Percentiles rank a stretch among this genome's conserved stretches.
Conservation (phyloP, 2,888 invertebrate genomes). For the Agapostemon virescens region DNA sequence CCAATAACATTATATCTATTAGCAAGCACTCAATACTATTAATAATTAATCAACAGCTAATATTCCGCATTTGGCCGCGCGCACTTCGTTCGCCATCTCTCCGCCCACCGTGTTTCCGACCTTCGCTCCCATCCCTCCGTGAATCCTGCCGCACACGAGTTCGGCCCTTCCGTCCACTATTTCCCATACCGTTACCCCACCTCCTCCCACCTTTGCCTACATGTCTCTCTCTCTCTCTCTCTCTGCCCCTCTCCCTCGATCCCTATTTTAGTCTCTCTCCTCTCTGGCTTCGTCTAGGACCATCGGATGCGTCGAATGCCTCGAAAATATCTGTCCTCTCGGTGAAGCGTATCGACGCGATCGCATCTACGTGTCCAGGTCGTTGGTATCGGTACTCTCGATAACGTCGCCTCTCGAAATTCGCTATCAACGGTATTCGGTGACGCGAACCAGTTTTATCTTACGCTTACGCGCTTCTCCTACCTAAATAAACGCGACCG, state of each 20-base stretch:
- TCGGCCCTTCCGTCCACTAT: constrained; percentile 22
- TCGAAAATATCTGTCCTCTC: constrained; percentile 59
- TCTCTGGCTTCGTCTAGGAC: constrained; percentile 51
- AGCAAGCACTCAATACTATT: constrained; percentile 71
- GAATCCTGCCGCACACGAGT: neutral
- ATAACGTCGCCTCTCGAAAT: constrained; percentile 52
- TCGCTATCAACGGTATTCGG: constrained; percentile 53
- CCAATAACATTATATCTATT: constrained; percentile 71
- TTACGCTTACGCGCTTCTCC: neutral
- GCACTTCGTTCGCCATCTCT: constrained; percentile 51
- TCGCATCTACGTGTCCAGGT: constrained; percentile 11
- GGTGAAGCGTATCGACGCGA: constrained; percentile 45
- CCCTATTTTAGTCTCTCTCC: neutral
- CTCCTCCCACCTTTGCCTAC: neutral
- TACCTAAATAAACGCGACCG: neutral
- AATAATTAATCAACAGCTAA: constrained; percentile 72
- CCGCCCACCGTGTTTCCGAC: constrained; percentile 20
- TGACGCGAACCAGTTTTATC: constrained; percentile 30
- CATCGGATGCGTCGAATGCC: constrained; percentile 58
- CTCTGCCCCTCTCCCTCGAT: no score
- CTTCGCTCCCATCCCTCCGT: constrained; percentile 27
- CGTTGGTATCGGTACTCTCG: constrained; percentile 7
- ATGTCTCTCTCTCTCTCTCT: neutral
- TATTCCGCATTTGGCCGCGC: constrained; percentile 66
- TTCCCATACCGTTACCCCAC: constrained; percentile 19